Conservation (phyloP, 2,888 invertebrate genomes). For the Campaea margaritaria region DNA sequence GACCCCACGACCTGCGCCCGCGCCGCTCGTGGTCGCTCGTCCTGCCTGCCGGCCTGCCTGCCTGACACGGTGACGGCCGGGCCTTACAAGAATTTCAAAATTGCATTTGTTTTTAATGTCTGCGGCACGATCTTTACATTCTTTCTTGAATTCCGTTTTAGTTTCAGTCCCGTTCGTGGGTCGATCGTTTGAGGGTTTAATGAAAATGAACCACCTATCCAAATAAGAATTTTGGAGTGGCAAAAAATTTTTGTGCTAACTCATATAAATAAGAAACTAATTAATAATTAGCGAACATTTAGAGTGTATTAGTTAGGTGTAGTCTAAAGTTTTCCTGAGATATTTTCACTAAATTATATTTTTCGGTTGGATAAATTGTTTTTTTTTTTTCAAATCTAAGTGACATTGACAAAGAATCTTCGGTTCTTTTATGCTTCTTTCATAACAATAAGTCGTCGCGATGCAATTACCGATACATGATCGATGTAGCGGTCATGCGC, state of each 20-base stretch:
- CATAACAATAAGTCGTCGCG: slow-evolving; percentile 43
- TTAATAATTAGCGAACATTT: too few species aligned
- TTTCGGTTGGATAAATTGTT: too few species aligned
- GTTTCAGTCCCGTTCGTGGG: slow-evolving; percentile 5
- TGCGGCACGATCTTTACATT: slow-evolving; percentile 64
- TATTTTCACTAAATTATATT: too few species aligned
- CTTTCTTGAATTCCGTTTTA: slow-evolving; percentile 49
- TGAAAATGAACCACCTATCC: not conserved
- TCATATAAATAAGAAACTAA: too few species aligned
- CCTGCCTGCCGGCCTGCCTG: slow-evolving; percentile 24
- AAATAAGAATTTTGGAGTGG: not conserved
- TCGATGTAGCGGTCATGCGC: slow-evolving; percentile 11
- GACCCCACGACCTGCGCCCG: slow-evolving; percentile 75
- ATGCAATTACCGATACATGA: slow-evolving; percentile 64
- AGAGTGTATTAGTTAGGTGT: too few species aligned
- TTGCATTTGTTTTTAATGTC: slow-evolving; percentile 57
- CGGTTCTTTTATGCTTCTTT: too few species aligned
- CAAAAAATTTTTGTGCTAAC: too few species aligned
- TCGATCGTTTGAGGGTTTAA: not conserved
- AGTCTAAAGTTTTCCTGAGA: too few species aligned
- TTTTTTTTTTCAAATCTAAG: too few species aligned
- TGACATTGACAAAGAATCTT: too few species aligned
- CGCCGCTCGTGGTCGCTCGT: slow-evolving; percentile 42
- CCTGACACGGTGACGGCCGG: slow-evolving; percentile 65
- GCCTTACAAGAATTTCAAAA: slow-evolving; percentile 66